Evolutionary conservation across 2,113 vertebrate species (phyloP).

Genomic region (Hypanus sabinus): DNA sequence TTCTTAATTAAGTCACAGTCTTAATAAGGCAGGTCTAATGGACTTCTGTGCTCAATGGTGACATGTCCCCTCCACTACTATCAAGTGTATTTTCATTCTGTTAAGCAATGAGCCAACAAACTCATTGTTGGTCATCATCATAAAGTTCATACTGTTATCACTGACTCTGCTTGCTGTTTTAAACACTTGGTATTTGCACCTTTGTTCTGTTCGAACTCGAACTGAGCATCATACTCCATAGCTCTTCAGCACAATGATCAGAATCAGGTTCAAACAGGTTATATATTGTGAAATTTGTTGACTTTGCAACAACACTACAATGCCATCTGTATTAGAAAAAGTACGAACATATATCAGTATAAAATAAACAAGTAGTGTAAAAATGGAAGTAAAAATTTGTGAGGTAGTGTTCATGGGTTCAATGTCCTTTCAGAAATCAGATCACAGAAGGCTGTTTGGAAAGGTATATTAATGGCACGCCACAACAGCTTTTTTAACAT

Average conservation of each 20-base stretch:
- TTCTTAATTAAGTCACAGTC: background rate
- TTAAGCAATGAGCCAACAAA: background rate
- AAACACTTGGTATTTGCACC: background rate
- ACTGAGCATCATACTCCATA: background rate
- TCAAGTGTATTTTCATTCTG: background rate
- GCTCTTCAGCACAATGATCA: background rate
- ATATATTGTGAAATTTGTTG: no score
- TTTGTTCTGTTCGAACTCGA: background rate
- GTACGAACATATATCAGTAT: no score
- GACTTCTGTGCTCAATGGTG: background rate
- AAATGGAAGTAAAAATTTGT: no score
- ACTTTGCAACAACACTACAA: no score
- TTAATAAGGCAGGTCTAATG: background rate
- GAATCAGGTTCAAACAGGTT: no score
- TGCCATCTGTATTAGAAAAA: no score
- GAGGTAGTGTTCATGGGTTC: no score
- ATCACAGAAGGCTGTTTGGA: no score
- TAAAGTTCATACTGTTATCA: background rate
- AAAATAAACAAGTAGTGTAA: no score
- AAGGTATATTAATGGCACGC: no score
- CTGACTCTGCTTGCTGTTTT: background rate
- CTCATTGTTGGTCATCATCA: background rate
- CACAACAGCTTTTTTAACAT: background rate
- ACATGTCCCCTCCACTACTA: background rate
- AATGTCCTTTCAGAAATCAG: no score